Evolutionary conservation across 2,113 vertebrate genomes (phyloP), one percentile per base, ranked within the genome.

Genomic region (Anhinga rufa): DNA sequence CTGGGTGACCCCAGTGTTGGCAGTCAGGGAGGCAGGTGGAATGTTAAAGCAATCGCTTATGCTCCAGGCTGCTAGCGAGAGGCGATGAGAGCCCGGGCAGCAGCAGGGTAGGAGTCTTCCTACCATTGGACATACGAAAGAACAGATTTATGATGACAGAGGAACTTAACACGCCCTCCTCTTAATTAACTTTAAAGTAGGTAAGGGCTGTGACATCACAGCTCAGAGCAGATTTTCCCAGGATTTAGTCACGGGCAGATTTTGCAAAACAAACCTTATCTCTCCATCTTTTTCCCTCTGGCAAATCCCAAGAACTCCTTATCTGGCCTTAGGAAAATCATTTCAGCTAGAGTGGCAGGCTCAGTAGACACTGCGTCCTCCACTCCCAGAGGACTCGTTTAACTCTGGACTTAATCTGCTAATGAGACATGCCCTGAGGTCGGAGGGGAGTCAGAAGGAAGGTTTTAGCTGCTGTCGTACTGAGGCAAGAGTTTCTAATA

Each of bases 351-450:
- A 92, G 82, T 11, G 31, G 82, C 84, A 82, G 84, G 89, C 87
- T 34, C 82, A 32, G 85, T 14, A 88, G 52, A 42, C 19, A 3
- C 71, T 6, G 32, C 32, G 52, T 34, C 75, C 92, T 66, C 51
- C 4, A 2, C 85, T 94, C 95, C 93, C 85, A 17, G 79, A 58
- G 91, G 96, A 85, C 75, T 90, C 64, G 3, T 90, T 95, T 93
- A 77, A 95, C 84, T 95, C 75, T 8, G 91, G 89, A 26, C 70
- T 94, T 94, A 85, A 95, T 93, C 94, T 91, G 89, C 91, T 97
- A 97, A 95, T 85, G 92, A 97, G 96, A 75, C 94, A 18, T 90
- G 92, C 82, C 81, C 92, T 2, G 49, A 26, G 95, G 91, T 85
- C 42, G 12, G 86, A 82, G 90, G 82, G 85, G 57, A 96, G 44